Base-by-base conservation (phyloP, 1,140 invertebrate genomes). In the Gyrodactylus bullatarudis region DNA sequence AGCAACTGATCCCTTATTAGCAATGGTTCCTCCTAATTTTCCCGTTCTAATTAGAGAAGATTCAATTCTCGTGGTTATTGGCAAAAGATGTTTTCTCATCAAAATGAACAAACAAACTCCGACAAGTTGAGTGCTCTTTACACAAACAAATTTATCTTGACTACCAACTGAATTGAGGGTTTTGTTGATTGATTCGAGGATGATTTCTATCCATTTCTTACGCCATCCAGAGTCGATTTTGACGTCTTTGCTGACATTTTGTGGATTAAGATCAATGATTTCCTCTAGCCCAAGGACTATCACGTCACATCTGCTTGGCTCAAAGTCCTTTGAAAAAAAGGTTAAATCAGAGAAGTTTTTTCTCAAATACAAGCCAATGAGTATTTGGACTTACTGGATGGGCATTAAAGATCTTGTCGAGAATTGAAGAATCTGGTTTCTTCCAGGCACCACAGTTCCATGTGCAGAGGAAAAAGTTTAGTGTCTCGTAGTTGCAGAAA, bases 1-100 rank as follows among this genome's bases (percentile, higher is more conserved):
- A 0, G 88, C 90, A 74, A 91, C 89, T 20, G 87, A 91, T 8
- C 95, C 95, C 83, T 97, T 96, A 78, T 96, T 96, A 24, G 83
- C 83, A 1, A 83, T 89, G 21, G 93, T 87, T 26, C 94, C 94
- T 8, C 34, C 34, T 16, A 54, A n/a, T n/a, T n/a, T n/a, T 54
- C 34, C 34, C 8, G 34, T 54, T 8, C 34, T 8, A 54, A 54
- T 8, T 16, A 54, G 8, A 16, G 34, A 54, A n/a, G 34, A 16
- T 54, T 54, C 34, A 8, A 54, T n/a, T 8, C n/a, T n/a, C 8
- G 34, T 54, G n/a, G n/a, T 54, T n/a, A 54, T n/a, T 16, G 34
- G 34, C 34, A 54, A n/a, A 54, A 54, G n/a, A 16, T n/a, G 8
- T n/a, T 54, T 8, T n/a, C 34, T 8, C 34, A 54, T n/a, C 8